These are phyloP conservation scores for Caenorhabditis sp. DNA, from an alignment of 2,888 invertebrate genomes.

Conservation along the genomic window DNA sequence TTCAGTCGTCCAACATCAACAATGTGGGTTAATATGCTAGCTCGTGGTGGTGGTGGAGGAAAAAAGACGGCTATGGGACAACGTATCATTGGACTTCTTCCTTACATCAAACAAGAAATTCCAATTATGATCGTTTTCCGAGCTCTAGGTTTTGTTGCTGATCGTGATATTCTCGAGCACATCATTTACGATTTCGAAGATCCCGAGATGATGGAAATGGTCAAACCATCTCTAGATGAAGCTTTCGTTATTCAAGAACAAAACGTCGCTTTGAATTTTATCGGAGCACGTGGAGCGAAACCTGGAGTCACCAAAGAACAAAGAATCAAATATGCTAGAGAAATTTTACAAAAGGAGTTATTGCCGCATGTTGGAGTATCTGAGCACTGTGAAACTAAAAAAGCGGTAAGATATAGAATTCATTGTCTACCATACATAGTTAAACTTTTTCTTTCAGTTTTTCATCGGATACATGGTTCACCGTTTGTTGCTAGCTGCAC, in stretches of 20 bases:
- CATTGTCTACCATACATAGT: too few species aligned
- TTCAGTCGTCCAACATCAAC: constrained; percentile 91
- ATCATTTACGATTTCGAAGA: constrained; percentile 99
- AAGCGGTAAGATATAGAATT: constrained; percentile 77
- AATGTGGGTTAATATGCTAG: constrained; percentile 94
- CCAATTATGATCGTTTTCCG: constrained; percentile 99
- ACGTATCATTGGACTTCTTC: constrained; percentile 93
- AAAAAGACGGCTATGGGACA: constrained; percentile 98
- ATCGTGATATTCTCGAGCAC: constrained; percentile 97
- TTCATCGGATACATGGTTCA: constrained; percentile 91
- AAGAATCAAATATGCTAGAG: constrained; percentile 97
- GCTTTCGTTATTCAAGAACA: constrained; percentile 98
- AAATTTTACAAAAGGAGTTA: constrained; percentile 99
- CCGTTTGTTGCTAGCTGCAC: constrained; percentile 87
- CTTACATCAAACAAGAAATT: constrained; percentile 95
- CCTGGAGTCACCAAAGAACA: constrained; percentile 99
- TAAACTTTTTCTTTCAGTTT: constrained; percentile 48
- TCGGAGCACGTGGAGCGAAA: constrained; percentile 93
- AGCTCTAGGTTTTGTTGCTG: constrained; percentile 98
- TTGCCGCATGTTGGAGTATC: constrained; percentile 98
- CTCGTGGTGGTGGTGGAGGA: constrained; percentile 83
- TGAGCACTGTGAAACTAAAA: constrained; percentile 99
- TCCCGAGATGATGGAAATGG: constrained; percentile 99
- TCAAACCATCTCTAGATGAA: constrained; percentile 97
- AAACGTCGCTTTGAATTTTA: constrained; percentile 96